A percentile compares a stretch with the other conserved stretches of the same genome.
Evolutionary conservation across 1,140 invertebrate genomes (phyloP).

Genomic region (Lepidotrigona ventralis): DNA sequence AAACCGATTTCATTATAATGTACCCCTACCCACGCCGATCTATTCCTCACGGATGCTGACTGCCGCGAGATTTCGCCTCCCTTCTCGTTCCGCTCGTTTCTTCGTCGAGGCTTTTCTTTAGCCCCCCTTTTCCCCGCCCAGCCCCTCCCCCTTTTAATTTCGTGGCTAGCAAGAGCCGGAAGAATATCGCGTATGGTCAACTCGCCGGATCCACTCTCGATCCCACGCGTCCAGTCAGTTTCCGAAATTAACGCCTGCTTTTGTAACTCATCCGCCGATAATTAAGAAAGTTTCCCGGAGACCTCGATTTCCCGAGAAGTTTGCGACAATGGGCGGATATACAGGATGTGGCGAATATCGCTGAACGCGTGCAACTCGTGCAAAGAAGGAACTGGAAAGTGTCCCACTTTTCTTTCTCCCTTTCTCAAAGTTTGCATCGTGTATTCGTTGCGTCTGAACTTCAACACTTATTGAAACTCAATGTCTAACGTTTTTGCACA

Average conservation of each 20-base stretch:
- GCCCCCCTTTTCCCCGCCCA: too few relatives aligned
- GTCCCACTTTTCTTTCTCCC: background rate
- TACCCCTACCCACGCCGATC: slow-evolving; percentile 42
- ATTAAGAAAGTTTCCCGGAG: slow-evolving; percentile 58
- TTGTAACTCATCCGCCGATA: slow-evolving; percentile 28
- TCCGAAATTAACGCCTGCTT: background rate
- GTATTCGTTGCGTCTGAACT: background rate
- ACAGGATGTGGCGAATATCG: background rate
- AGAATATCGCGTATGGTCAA: slow-evolving; percentile 9
- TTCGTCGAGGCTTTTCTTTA: background rate
- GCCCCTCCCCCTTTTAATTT: slow-evolving; percentile 27
- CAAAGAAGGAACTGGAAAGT: background rate
- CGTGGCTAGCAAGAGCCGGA: background rate
- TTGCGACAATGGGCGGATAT: slow-evolving; percentile 9
- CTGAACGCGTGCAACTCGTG: background rate
- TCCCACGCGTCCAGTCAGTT: background rate
- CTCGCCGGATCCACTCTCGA: background rate
- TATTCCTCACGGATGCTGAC: slow-evolving; percentile 57
- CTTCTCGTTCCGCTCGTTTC: background rate
- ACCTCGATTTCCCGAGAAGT: slow-evolving; percentile 25
- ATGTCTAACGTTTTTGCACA: too few relatives aligned
- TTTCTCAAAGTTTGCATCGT: background rate
- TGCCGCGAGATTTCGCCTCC: slow-evolving; percentile 47
- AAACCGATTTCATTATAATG: slow-evolving; percentile 76
- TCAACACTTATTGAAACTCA: too few relatives aligned